Conservation (phyloP, 2,888 invertebrate genomes). For the Machimus atricapillus region DNA sequence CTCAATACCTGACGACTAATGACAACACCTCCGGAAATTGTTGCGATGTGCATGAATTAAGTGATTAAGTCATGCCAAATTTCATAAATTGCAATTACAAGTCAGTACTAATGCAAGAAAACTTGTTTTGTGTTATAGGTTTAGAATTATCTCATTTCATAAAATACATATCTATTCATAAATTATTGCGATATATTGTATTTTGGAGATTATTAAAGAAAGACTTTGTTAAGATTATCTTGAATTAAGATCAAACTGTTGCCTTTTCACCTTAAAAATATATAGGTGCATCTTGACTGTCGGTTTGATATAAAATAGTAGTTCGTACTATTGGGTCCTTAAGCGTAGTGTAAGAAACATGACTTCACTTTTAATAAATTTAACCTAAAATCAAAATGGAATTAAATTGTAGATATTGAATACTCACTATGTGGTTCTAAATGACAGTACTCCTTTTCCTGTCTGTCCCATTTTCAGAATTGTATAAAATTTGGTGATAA, state of each 20-base stretch:
- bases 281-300: too few relatives aligned
- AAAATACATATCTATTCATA: not conserved
- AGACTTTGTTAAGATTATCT: too few relatives aligned
- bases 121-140: not conserved
- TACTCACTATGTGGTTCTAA: not conserved
- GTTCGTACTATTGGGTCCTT: not conserved
- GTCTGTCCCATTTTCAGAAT: not conserved
- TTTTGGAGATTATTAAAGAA: too few relatives aligned
- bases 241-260: too few relatives aligned
- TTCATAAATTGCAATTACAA: not conserved
- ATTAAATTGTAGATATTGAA: not conserved
- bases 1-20: not conserved
- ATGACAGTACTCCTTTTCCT: not conserved
- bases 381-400: not conserved
- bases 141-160: too few relatives aligned
- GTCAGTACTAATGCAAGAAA: not conserved
- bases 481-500: not conserved
- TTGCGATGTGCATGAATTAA: not conserved
- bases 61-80: not conserved
- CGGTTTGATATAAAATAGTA: not conserved
- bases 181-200: not conserved
- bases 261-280: too few relatives aligned
- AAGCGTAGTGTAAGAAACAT: not conserved
- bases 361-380: not conserved
- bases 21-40: not conserved